Evolutionary conservation across 2,888 invertebrate genomes (phyloP).

Genomic region (Amiota communis): DNA sequence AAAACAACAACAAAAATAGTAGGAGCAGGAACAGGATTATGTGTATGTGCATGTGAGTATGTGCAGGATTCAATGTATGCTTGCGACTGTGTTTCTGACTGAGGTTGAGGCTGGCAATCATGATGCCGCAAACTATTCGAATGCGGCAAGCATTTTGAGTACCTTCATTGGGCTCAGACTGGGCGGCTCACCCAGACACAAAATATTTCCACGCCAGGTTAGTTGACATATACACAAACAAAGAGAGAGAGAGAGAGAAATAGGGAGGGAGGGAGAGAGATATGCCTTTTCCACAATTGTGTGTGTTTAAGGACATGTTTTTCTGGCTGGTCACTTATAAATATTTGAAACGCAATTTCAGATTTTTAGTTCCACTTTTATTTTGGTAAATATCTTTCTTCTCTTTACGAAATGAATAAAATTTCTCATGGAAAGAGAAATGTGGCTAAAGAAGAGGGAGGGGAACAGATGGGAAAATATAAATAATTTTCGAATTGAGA

Average conservation of each 20-base stretch:
- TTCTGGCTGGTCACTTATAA: constrained; percentile 44
- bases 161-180: neutral
- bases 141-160: constrained; percentile 14
- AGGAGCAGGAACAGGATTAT: neutral
- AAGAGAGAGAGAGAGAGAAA: too few species aligned
- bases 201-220: neutral
- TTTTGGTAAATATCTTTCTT: constrained; percentile 31
- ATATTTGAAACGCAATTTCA: constrained; percentile 58
- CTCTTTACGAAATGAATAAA: constrained; percentile 49
- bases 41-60: neutral
- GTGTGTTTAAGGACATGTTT: constrained; percentile 17
- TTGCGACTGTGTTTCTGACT: neutral
- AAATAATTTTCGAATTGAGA: too few species aligned
- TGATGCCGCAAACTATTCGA: constrained; percentile 22
- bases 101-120: constrained; percentile 5
- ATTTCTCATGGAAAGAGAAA: neutral
- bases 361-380: constrained; percentile 24
- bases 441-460: too few species aligned
- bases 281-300: neutral
- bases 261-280: neutral
- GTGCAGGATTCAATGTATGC: neutral
- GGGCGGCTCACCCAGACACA: too few species aligned
- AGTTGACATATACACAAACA: neutral
- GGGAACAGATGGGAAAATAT: too few species aligned
- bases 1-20: neutral